Conservation (phyloP, 1,140 invertebrate species). For the Atopsyche davidsoni region DNA sequence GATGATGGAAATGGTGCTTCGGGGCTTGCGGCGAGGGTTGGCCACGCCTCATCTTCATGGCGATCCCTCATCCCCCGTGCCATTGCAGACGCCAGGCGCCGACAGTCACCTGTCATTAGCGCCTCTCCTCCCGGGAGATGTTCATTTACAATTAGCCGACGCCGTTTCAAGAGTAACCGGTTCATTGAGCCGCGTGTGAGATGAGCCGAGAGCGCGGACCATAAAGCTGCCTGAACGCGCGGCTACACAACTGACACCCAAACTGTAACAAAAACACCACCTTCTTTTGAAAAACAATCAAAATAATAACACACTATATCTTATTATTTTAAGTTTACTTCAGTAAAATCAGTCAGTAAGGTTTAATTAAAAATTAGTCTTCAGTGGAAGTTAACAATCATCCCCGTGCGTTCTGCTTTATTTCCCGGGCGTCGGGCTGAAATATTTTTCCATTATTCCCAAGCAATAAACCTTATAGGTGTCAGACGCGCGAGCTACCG, state of each 20-base stretch:
- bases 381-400: background rate
- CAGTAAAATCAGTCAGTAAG: background rate
- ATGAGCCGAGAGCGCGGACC: too few species aligned
- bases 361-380: background rate
- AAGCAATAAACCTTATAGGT: conserved; percentile 21
- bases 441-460: conserved; percentile 18
- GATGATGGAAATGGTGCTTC: too few species aligned
- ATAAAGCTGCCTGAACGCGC: too few species aligned
- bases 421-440: conserved; percentile 7
- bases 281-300: too few species aligned
- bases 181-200: conserved; percentile 1
- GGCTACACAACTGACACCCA: background rate
- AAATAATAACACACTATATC: too few species aligned
- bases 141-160: conserved; percentile 19
- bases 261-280: too few species aligned
- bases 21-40: too few species aligned
- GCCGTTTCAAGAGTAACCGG: conserved; percentile 10
- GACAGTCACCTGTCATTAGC: conserved; percentile 30
- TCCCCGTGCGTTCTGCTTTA: background rate
- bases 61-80: conserved; percentile 23
- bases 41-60: too few species aligned
- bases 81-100: conserved; percentile 6
- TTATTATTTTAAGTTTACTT: too few species aligned
- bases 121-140: conserved; percentile 22
- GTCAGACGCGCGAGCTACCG: conserved; percentile 23